phyloP scores from a whole-genome alignment of 2,113 vertebrate genomes.

The Cebus imitator region DNA sequence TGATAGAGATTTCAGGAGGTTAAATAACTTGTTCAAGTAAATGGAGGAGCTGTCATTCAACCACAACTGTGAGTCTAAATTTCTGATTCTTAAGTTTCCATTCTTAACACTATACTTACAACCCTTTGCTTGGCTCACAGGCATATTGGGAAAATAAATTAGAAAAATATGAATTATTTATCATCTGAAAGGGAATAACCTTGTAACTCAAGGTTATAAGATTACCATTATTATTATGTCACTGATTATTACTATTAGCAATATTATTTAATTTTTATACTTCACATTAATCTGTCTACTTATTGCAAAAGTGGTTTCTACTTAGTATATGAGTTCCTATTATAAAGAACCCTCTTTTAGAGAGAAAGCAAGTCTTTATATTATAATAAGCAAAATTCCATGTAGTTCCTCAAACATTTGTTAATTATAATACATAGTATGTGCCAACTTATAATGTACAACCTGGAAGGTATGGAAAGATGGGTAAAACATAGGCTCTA shows the following conservation, averaged over 20 bases:
- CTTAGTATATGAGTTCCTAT: neutral
- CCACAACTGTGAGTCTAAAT: neutral
- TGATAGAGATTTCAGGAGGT: neutral
- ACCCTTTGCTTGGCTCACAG: neutral
- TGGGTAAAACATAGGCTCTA: neutral
- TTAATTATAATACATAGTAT: neutral
- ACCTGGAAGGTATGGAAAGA: neutral
- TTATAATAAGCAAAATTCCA: neutral
- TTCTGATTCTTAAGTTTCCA: neutral
- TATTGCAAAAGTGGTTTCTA: slow-evolving; percentile 2
- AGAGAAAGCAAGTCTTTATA: neutral
- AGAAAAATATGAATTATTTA: slow-evolving; percentile 36
- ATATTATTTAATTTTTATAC: slow-evolving; percentile 35
- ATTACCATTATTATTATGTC: slow-evolving; percentile 34
- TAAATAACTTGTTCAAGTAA: slow-evolving; percentile 6
- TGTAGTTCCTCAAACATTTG: neutral
- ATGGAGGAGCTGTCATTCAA: neutral
- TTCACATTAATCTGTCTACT: slow-evolving; percentile 35
- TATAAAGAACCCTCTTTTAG: slow-evolving; percentile 15
- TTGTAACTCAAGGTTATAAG: slow-evolving; percentile 27
- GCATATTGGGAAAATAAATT: slow-evolving; percentile 29
- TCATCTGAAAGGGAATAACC: slow-evolving; percentile 27
- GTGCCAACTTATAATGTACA: neutral
- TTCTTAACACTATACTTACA: neutral
- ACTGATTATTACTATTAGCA: slow-evolving; percentile 43